Conservation (phyloP, 2,888 invertebrate species). For the Orchesella flavescens region DNA sequence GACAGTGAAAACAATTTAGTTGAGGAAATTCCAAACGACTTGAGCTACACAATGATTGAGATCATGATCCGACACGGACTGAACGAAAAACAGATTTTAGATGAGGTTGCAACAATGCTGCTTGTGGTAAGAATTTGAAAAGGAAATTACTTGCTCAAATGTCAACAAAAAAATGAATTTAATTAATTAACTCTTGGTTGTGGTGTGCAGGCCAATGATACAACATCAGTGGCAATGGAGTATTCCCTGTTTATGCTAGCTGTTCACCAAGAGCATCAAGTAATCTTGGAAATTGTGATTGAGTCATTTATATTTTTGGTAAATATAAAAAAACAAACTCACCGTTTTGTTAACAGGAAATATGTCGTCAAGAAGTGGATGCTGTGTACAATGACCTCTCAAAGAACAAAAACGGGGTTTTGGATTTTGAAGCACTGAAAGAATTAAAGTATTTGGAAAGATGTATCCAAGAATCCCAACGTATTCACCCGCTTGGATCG, state of each 20-base stretch:
- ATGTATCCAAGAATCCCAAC: slow-evolving; percentile 21
- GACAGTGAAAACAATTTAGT: neutral
- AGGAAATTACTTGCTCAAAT: too few relatives aligned
- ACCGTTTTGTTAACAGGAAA: neutral
- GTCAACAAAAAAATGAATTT: neutral
- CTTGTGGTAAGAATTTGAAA: slow-evolving; percentile 15
- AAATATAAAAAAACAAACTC: too few relatives aligned
- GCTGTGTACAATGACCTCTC: slow-evolving; percentile 4
- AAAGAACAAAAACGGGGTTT: slow-evolving; percentile 15
- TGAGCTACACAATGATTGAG: slow-evolving; percentile 4
- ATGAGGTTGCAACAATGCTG: slow-evolving; percentile 9
- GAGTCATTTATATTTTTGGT: too few relatives aligned
- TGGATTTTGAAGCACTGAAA: slow-evolving; percentile 6
- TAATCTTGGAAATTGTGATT: neutral
- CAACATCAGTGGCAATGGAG: neutral
- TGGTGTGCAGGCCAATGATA: slow-evolving; percentile 7
- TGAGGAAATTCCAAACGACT: neutral
- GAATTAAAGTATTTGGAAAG: slow-evolving; percentile 29
- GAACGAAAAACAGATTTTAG: slow-evolving; percentile 3
- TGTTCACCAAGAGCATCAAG: slow-evolving; percentile 13
- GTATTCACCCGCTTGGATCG: neutral
- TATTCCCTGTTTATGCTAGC: slow-evolving; percentile 21
- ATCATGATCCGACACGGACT: slow-evolving; percentile 16
- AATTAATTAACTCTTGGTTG: neutral
- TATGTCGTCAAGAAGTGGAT: slow-evolving; percentile 26